phyloP scores from a whole-genome alignment of 2,797 vertebrate genomes.

The Rhabdophis nuchalis region DNA sequence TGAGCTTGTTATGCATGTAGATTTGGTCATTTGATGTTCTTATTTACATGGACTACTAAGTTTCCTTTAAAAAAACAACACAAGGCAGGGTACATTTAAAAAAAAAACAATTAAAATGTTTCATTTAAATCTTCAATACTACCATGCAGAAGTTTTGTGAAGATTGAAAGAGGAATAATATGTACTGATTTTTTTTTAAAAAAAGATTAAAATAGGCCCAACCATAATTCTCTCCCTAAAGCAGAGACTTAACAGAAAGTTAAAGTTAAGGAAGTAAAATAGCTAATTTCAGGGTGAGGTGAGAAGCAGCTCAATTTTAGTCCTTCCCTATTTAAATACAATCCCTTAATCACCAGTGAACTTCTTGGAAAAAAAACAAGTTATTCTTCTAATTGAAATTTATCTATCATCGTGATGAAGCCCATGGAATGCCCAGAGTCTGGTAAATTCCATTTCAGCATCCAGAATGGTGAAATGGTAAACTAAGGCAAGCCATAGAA shows the following conservation, averaged over 20 bases:
- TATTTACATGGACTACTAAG: background rate
- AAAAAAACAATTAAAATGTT: background rate
- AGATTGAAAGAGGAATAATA: background rate
- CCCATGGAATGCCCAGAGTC: background rate
- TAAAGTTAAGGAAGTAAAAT: background rate
- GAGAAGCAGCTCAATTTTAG: background rate
- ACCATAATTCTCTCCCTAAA: background rate
- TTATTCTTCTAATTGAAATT: background rate
- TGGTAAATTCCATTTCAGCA: background rate
- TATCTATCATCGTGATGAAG: background rate
- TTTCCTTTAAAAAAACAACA: background rate
- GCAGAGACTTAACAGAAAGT: background rate
- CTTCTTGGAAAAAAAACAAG: background rate
- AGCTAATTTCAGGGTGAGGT: background rate
- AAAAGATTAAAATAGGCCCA: background rate
- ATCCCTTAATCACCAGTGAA: background rate
- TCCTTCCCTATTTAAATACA: background rate
- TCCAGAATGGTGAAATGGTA: background rate
- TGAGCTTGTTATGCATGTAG: background rate
- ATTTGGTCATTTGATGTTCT: background rate
- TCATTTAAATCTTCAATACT: background rate
- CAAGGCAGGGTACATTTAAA: background rate
- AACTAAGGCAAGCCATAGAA: background rate
- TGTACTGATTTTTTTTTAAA: background rate
- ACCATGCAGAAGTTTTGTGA: background rate